Conservation (phyloP, 1,140 invertebrate species). For the Drosophila parabipectinata region DNA sequence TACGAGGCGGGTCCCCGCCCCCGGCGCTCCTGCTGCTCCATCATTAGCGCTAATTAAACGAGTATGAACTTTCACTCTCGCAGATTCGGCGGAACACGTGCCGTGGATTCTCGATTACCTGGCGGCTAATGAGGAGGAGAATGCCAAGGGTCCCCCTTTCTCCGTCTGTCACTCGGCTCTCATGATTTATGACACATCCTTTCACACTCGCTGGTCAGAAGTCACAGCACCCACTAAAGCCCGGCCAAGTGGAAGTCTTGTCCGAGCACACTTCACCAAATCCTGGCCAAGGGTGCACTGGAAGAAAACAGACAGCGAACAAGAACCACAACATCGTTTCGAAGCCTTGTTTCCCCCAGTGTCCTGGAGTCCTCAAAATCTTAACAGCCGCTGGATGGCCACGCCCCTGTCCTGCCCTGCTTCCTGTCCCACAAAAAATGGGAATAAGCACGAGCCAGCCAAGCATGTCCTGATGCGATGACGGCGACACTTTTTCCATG, state of each 20-base stretch:
- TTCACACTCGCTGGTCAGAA: slow-evolving; percentile 53
- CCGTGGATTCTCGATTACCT: slow-evolving; percentile 54
- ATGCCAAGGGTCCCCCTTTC: slow-evolving; percentile 12
- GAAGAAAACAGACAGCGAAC: neutral
- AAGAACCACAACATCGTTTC: no score
- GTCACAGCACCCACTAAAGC: slow-evolving; percentile 58
- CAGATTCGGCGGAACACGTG: slow-evolving; percentile 43
- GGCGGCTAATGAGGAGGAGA: slow-evolving; percentile 41
- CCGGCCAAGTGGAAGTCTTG: slow-evolving; percentile 64
- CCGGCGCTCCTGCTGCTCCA: slow-evolving; percentile 49
- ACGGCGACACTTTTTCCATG: slow-evolving; percentile 58
- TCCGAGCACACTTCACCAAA: slow-evolving; percentile 46
- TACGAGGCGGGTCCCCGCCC: slow-evolving; percentile 22
- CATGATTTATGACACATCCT: slow-evolving; percentile 69
- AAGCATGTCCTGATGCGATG: slow-evolving; percentile 65
- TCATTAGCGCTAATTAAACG: slow-evolving; percentile 81
- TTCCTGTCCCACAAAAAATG: neutral
- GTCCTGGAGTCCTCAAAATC: slow-evolving; percentile 46
- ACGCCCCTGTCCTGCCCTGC: slow-evolving; percentile 54
- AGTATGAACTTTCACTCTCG: slow-evolving; percentile 77
- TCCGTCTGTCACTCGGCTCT: slow-evolving; percentile 43
- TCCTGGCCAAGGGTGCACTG: slow-evolving; percentile 12
- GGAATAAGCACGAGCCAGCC: slow-evolving; percentile 22
- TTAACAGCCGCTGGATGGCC: slow-evolving; percentile 67
- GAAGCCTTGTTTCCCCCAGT: slow-evolving; percentile 15